phyloP scores from a whole-genome alignment of 2,113 vertebrate species.

The Xenopus tropicalis region DNA sequence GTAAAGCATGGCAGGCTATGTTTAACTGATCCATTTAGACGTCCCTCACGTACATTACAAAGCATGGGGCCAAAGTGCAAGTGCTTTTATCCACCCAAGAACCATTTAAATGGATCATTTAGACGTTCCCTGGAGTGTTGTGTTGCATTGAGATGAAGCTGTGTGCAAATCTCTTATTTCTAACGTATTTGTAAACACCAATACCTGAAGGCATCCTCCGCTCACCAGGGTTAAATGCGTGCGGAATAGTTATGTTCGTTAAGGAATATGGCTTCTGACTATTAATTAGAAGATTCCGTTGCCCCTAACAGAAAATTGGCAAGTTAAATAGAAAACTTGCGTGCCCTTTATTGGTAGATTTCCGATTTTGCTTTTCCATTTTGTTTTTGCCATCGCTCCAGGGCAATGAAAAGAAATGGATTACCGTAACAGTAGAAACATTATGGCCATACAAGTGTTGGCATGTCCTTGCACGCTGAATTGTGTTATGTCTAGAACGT shows the following conservation, averaged over 20 bases:
- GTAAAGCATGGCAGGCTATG: conserved; percentile 42
- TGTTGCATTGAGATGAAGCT: conserved; percentile 40
- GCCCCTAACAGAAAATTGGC: too few species aligned
- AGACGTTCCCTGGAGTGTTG: conserved; percentile 39
- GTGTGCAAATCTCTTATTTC: conserved; percentile 33
- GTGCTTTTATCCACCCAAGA: conserved; percentile 43
- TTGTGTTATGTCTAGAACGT: too few species aligned
- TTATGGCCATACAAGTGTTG: too few species aligned
- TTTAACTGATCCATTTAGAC: conserved; percentile 45
- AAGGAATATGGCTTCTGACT: conserved; percentile 19
- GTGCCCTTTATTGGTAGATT: too few species aligned
- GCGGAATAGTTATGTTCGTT: conserved; percentile 32
- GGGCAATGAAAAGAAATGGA: too few species aligned
- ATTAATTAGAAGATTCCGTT: too few species aligned
- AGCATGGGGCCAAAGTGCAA: conserved; percentile 41
- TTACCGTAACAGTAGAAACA: not conserved
- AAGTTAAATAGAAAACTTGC: too few species aligned
- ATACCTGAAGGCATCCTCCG: conserved; percentile 28
- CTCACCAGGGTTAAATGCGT: conserved; percentile 21
- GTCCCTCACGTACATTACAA: conserved; percentile 44
- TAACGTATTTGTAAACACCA: conserved; percentile 39
- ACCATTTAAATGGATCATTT: conserved; percentile 44
- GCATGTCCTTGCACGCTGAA: too few species aligned
- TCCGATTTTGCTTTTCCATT: too few species aligned
- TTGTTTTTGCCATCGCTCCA: too few species aligned